Percentiles rank a stretch among this genome's conserved stretches.
phyloP scores from a whole-genome alignment of 2,797 vertebrate genomes.

The Xiphophorus birchmanni region DNA sequence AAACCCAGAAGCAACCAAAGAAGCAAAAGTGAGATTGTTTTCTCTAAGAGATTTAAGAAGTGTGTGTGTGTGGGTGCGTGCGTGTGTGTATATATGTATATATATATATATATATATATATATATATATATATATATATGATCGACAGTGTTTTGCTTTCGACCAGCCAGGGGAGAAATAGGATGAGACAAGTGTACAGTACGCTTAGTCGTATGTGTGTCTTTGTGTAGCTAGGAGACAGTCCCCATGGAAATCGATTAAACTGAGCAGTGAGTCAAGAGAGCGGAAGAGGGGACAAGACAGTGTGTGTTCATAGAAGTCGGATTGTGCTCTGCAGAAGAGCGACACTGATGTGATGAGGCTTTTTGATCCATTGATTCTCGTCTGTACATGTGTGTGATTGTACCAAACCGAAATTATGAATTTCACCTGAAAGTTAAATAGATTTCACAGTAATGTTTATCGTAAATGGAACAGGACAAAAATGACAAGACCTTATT shows the following conservation, averaged over 20 bases:
- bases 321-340: constrained; percentile 12
- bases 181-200: constrained; percentile 60
- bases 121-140: constrained; percentile 24
- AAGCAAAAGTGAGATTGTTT: constrained; percentile 40
- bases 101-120: too few species aligned
- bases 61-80: constrained; percentile 31
- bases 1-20: constrained; percentile 20
- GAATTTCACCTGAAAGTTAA: neutral
- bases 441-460: neutral
- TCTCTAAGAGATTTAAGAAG: constrained; percentile 63
- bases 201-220: constrained; percentile 18
- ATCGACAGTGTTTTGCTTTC: constrained; percentile 75
- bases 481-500: neutral
- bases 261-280: constrained; percentile 57
- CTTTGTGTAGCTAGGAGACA: constrained; percentile 64
- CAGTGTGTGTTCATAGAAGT: constrained; percentile 29
- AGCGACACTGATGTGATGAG: constrained; percentile 64
- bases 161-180: constrained; percentile 74
- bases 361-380: constrained; percentile 51
- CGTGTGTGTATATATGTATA: neutral
- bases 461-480: neutral
- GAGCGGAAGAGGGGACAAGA: constrained; percentile 45
- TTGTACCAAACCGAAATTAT: constrained; percentile 25
- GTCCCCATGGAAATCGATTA: constrained; percentile 71
- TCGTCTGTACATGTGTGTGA: constrained; percentile 20